Conservation (phyloP, 2,888 invertebrate genomes). For the Andrena chrysosceles region DNA sequence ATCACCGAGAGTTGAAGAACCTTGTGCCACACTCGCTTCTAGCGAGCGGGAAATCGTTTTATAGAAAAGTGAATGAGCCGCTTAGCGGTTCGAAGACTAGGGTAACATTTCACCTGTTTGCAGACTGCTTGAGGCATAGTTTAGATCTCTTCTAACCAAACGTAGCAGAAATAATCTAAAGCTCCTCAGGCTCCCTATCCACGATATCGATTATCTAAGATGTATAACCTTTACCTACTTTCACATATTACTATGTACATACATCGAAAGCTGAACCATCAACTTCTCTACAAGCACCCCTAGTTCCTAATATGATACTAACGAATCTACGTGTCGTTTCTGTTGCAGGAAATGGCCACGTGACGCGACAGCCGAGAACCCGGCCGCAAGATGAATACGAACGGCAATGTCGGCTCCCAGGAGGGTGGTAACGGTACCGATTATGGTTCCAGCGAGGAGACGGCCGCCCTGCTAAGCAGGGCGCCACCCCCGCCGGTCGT, state of each 20-base stretch:
- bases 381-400: constrained; percentile 79
- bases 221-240: too few species aligned
- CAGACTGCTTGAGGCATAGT: too few species aligned
- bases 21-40: neutral
- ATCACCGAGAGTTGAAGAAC: neutral
- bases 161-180: too few species aligned
- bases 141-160: too few species aligned
- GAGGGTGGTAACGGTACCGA: constrained; percentile 81
- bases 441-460: constrained; percentile 91
- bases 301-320: neutral
- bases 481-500: constrained; percentile 86
- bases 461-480: constrained; percentile 91
- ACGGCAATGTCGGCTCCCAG: constrained; percentile 79
- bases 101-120: too few species aligned
- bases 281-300: neutral
- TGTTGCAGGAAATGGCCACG: constrained; percentile 77
- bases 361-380: constrained; percentile 48
- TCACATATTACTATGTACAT: too few species aligned
- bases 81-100: neutral
- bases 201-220: too few species aligned
- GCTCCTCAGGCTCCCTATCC: too few species aligned
- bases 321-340: constrained; percentile 20
- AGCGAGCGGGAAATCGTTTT: neutral
- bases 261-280: too few species aligned
- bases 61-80: neutral